Evolutionary conservation across 2,888 invertebrate genomes (phyloP).

Genomic region (Cryptus viduatorius): DNA sequence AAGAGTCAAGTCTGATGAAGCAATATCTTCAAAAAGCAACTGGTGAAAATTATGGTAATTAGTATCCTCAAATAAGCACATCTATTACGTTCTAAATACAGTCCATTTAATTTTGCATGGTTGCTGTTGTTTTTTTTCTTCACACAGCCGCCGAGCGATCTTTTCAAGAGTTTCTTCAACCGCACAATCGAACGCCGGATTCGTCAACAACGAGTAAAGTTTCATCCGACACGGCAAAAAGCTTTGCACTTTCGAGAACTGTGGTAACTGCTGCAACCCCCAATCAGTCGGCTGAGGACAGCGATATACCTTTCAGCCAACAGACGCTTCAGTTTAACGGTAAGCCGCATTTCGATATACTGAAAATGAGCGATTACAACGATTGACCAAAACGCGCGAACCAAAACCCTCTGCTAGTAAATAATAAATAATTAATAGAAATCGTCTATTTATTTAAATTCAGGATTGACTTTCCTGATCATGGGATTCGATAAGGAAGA

Average conservation of each 20-base stretch:
- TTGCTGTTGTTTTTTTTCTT: not conserved
- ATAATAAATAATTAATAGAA: not conserved
- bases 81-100: not conserved
- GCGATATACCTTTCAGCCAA: slow-evolving; percentile 79
- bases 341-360: slow-evolving; percentile 48
- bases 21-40: slow-evolving; percentile 78
- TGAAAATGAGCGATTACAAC: no score
- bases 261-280: not conserved
- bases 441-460: slow-evolving; percentile 11
- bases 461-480: slow-evolving; percentile 84
- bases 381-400: no score
- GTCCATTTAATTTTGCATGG: not conserved
- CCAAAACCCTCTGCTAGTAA: no score
- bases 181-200: slow-evolving; percentile 35
- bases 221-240: slow-evolving; percentile 6
- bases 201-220: slow-evolving; percentile 8
- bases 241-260: slow-evolving; percentile 22
- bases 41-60: slow-evolving; percentile 58
- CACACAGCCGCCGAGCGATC: slow-evolving; percentile 62
- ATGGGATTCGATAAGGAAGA: slow-evolving; percentile 85
- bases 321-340: slow-evolving; percentile 74
- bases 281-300: slow-evolving; percentile 71
- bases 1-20: slow-evolving; percentile 75
- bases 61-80: not conserved
- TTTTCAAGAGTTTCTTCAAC: slow-evolving; percentile 67